Evolutionary conservation across 2,888 invertebrate species (phyloP), one percentile per base, ranked within the genome.

Genomic region (Hoplodrina blanda): DNA sequence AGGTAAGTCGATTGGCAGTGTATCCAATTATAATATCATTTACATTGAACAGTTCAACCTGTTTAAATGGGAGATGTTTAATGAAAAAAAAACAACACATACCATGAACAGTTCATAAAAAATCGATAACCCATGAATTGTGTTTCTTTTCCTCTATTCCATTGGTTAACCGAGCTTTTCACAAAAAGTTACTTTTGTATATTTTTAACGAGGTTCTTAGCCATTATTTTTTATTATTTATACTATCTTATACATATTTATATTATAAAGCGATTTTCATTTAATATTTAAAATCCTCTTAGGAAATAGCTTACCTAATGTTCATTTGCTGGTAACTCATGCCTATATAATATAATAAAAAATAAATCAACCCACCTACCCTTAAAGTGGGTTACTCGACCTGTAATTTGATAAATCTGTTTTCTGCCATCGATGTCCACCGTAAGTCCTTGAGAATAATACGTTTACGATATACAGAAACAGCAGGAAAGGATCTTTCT

Each of bases 391-490:
- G 66, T 80, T 76, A 56, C 71, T 63, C 76, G 64, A 79, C 80
- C 80, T 78, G 64, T 76, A 71, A 78, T 79, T 62, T 62, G 61
- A 78, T 78, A 67, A 76, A 78, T 71, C 67, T 71, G 80, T 71
- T 80, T 80, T 78, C 78, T 71, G n/a, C 41, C 64, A 62, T 80
- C 76, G 64, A 76, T 80, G 71, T 67, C 80, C 78, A 76, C 54
- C 54, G 56, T 11, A 30, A 57, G 66, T 56, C 78, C 80, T 76
- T 78, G 76, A 69, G 49, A 19, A 62, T 78, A 78, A 71, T 80
- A 63, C 54, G 59, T 71, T 79, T 79, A 71, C 37, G 62, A 64
- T 11, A 49, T 11, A 69, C 62, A 63, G 19, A 46, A 53, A 46
- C 65, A 60, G 46, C 62, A 50, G 57, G 62, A 50, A 78, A 74